Conservation (phyloP, 2,797 vertebrate genomes). For the Tokudaia tokunoshimensis region DNA sequence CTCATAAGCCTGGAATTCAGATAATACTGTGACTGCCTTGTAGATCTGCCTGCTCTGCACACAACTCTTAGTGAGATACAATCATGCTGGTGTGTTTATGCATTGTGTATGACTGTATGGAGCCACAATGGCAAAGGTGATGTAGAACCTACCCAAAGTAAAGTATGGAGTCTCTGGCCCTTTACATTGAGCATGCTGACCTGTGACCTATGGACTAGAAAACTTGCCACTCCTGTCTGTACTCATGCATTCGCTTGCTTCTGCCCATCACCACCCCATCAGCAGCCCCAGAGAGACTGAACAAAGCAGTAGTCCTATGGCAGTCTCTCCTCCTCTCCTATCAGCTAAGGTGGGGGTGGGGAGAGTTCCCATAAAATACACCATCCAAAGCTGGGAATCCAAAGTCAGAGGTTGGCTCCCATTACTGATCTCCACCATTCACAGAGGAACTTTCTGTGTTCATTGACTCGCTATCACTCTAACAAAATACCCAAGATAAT, state of each 20-base stretch:
- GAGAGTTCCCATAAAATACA: no score
- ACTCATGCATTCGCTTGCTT: accelerated
- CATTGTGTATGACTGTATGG: neutral
- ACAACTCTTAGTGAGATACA: neutral
- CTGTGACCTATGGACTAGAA: neutral
- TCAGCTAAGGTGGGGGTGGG: no score
- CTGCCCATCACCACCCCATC: neutral
- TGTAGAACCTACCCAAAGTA: neutral
- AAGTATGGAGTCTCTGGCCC: neutral
- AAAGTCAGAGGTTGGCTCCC: neutral
- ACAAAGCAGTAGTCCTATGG: neutral
- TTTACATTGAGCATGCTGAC: neutral
- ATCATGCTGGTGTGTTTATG: neutral
- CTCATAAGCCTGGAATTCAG: neutral
- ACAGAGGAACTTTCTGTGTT: neutral
- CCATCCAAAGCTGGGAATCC: neutral
- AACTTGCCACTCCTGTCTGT: neutral
- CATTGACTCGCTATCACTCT: neutral
- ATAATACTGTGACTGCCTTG: neutral
- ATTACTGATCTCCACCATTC: neutral
- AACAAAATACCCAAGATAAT: neutral
- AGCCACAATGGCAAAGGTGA: neutral
- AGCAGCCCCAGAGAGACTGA: neutral
- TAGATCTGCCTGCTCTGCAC: neutral
- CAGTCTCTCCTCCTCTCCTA: neutral